phyloP scores from a whole-genome alignment of 2,797 vertebrate genomes.

The Mormyrops boulengeri region DNA sequence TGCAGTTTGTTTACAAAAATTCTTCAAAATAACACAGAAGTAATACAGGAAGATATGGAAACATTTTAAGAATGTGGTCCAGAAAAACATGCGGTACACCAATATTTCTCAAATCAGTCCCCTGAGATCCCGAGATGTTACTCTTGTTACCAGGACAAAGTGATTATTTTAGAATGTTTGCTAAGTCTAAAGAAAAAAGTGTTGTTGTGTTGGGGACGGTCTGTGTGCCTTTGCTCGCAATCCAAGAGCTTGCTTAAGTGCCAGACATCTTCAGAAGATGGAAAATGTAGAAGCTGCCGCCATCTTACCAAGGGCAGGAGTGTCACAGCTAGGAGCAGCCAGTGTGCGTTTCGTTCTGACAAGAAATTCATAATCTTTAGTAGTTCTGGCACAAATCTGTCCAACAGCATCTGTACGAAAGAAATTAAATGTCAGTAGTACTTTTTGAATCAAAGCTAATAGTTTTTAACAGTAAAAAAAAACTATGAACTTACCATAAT shows the following conservation, averaged over 20 bases:
- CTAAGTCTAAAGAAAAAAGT: background rate
- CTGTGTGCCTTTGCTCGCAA: background rate
- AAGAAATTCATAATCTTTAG: background rate
- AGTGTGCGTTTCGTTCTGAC: background rate
- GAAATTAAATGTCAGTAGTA: background rate
- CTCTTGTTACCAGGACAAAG: background rate
- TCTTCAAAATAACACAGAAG: background rate
- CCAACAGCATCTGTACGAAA: background rate
- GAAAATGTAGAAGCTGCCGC: background rate
- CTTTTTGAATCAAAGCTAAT: background rate
- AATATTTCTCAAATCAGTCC: background rate
- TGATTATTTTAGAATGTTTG: background rate
- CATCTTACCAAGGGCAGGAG: slow-evolving; percentile 7
- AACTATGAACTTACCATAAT: slow-evolving; percentile 6
- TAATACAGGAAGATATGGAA: background rate
- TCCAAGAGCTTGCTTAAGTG: background rate
- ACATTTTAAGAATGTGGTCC: background rate
- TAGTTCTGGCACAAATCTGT: background rate
- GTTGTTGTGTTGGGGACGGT: background rate
- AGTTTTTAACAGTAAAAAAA: background rate
- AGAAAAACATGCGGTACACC: background rate
- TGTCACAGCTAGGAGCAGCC: background rate
- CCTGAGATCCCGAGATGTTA: background rate
- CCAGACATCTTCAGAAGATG: background rate
- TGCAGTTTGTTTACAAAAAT: background rate